Base-by-base conservation (phyloP, 2,888 invertebrate genomes). In the Oscheius myriophilus region DNA sequence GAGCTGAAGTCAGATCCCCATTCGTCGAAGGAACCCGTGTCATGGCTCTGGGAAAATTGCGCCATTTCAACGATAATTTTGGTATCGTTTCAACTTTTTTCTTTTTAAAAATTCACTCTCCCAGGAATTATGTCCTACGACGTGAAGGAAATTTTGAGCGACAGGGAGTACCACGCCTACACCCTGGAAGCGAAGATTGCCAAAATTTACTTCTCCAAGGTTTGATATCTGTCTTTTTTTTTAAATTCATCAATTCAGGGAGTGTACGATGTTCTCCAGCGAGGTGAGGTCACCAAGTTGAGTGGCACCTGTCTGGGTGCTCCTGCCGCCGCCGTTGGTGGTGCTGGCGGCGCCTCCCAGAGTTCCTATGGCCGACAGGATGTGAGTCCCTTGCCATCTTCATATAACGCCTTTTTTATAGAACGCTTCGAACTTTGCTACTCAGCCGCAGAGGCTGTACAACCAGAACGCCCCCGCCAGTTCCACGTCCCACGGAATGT, bases 201-300 rank as follows among this genome's bases (percentile, higher is more conserved):
- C 9, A 55, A 62, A 25, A n/a, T 68, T 2, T 68, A 54, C 46
- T 68, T 68, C 42, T 21, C 62, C n/a, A 68, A 68, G 39, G 62
- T 63, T 14, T n/a, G 45, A 23, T 43, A 18, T 4, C 3, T 53
- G 4, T 53, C 16, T 2, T 4, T 25, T 53, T 6, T 53, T 18
- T 12, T 7, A 4, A 46, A 16, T 16, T 11, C 3, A 7, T 4
- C 46, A 7, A 7, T 46, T 16, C 46, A 46, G 46, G 18, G 18
- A 18, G 46, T 46, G 46, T 12, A 16, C 25, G 33, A 41, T 41
- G 21, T 42, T 23, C 42, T 63, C 2, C 63, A 63, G 39, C 18
- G 18, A 18, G 25, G 42, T 33, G 23, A 18, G 14, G 63, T 21
- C 18, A 52, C 41, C 33, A 41, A 33, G 7, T 26, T 63, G 39